Evolutionary conservation across 2,797 vertebrate species (phyloP), one percentile per base, ranked within the genome.

Genomic region (Lutjanus campechanus): DNA sequence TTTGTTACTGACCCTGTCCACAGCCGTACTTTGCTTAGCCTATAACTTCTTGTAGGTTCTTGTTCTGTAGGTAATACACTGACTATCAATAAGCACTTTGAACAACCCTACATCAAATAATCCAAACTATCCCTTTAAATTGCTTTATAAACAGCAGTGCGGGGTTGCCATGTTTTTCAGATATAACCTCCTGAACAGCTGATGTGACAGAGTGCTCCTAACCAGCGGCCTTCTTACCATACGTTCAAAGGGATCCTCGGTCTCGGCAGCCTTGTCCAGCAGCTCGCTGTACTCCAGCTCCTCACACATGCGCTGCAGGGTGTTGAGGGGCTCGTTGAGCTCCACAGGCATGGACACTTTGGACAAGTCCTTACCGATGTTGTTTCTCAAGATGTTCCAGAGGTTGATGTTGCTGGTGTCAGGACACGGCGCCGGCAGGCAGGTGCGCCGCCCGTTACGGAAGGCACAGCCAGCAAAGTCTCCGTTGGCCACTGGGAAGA

Each of bases 281-380:
- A 99, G 97, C 91, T 99, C 98, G 10, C 97, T 98, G 95, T 99
- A 99, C 90, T 99, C 98, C 81, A 99, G 94, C 92, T 99, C 98
- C 82, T 99, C 98, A 51, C 98, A 99, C 93, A 99, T 98, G 69
- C 98, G 98, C 91, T 99, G 98, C 92, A 99, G 96, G 1, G 98
- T 99, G 93, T 99, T 99, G 80, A 99, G 97, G 0, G 98, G 98
- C 85, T 99, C 98, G 13, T 99, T 99, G 53, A 99, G 96, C 91
- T 99, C 98, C 92, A 99, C 98, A 0, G 98, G 98, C 98, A 99
- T 99, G 58, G 98, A 98, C 85, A 99, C 98, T 94, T 99, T 99
- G 79, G 98, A 99, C 83, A 99, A 93, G 87, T 99, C 98, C 91
- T 99, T 99, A 65, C 98, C 98, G 22, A 99, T 99, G 94, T 99